These are phyloP conservation scores for Trilocha varians DNA, from an alignment of 2,888 invertebrate genomes.

Conservation along the genomic window DNA sequence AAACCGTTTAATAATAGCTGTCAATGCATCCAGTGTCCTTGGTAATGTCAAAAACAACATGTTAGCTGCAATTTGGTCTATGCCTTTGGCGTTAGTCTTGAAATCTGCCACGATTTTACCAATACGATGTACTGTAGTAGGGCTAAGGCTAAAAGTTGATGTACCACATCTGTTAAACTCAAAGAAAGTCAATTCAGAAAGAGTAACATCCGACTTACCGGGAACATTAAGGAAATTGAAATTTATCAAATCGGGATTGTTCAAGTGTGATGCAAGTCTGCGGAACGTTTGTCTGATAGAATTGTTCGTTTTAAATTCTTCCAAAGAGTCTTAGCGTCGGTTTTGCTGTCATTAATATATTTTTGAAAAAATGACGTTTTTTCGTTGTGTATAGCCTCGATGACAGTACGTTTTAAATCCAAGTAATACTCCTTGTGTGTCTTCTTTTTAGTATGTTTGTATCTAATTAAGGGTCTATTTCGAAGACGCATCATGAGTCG, in stretches of 20 bases:
- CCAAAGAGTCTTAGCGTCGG: background rate
- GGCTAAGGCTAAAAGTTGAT: too few relatives aligned
- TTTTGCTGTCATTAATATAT: background rate
- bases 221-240: conserved; percentile 1
- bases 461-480: background rate
- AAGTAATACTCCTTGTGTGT: conserved; percentile 2
- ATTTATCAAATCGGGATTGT: conserved; percentile 2
- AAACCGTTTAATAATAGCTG: too few relatives aligned
- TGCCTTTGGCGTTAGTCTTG: too few relatives aligned
- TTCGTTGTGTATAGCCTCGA: background rate
- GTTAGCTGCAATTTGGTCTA: too few relatives aligned
- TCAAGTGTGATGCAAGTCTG: background rate
- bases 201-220: background rate
- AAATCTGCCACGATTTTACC: too few relatives aligned
- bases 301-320: background rate
- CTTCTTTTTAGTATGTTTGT: background rate
- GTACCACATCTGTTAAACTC: too few relatives aligned
- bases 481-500: conserved; percentile 2
- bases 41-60: too few relatives aligned
- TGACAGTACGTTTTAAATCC: conserved; percentile 2
- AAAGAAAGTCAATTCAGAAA: background rate
- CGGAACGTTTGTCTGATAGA: background rate
- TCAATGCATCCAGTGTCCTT: too few relatives aligned
- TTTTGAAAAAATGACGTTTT: conserved; percentile 5
- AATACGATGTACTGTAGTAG: too few relatives aligned